Conservation (phyloP, 2,113 vertebrate genomes). For the Silurus glanis region DNA sequence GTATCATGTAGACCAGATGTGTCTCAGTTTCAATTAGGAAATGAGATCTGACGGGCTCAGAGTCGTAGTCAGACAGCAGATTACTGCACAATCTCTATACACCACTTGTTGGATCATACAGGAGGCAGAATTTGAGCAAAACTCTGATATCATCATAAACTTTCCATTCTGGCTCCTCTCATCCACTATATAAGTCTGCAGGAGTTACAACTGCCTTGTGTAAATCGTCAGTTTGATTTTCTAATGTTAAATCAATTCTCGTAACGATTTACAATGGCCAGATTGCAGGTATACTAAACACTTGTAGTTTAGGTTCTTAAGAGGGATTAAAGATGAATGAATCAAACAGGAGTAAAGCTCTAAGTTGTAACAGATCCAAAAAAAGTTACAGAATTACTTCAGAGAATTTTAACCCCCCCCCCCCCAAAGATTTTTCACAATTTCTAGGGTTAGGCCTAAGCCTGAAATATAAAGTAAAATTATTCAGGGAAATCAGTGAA, state of each 20-base stretch:
- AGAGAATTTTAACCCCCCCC: constrained; percentile 37
- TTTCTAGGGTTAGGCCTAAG: constrained; percentile 37
- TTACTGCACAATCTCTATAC: constrained; percentile 47
- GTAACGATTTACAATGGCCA: constrained; percentile 23
- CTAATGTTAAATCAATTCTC: constrained; percentile 6
- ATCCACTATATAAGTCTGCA: constrained; percentile 2
- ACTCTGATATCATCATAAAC: constrained; percentile 53
- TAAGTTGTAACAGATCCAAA: constrained; percentile 18
- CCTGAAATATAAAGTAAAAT: constrained; percentile 40
- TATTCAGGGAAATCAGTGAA: background rate
- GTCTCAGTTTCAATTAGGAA: constrained; percentile 77
- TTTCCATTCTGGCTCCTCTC: background rate
- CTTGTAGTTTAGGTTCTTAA: constrained; percentile 43
- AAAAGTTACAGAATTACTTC: constrained; percentile 41
- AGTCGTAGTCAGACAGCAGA: constrained; percentile 43
- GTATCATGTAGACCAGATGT: constrained; percentile 66
- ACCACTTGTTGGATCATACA: constrained; percentile 53
- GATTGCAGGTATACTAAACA: constrained; percentile 39
- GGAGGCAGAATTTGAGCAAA: constrained; percentile 50
- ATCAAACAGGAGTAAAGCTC: constrained; percentile 44
- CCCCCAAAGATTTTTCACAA: constrained; percentile 48
- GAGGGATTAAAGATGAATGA: constrained; percentile 48
- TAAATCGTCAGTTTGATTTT: background rate
- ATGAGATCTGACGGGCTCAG: constrained; percentile 71
- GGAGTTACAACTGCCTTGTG: background rate